A percentile compares a stretch with the other conserved stretches of the same genome.
Evolutionary conservation across 2,113 vertebrate species (phyloP).

Genomic region (Todiramphus saurophagus): DNA sequence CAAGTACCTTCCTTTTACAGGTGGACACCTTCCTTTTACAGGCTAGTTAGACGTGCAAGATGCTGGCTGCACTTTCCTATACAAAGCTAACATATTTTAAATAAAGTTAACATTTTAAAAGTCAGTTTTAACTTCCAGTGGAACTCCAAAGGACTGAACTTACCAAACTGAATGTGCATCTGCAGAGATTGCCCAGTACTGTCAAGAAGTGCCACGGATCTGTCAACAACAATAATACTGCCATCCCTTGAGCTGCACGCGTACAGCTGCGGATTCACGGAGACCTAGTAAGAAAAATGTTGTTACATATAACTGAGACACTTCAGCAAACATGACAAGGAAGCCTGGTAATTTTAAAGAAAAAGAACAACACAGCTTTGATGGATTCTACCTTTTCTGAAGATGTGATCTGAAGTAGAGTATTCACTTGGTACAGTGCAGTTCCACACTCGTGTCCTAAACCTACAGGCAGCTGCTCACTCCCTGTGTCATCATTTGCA

Average conservation of each 20-base stretch:
- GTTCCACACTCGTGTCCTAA: slow-evolving; percentile 79
- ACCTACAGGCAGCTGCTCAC: slow-evolving; percentile 72
- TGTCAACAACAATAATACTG: slow-evolving; percentile 84
- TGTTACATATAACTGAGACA: not conserved
- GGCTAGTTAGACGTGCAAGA: not conserved
- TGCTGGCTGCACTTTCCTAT: not conserved
- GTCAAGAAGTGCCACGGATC: slow-evolving; percentile 87
- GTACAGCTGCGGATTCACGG: slow-evolving; percentile 75
- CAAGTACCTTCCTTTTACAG: no score
- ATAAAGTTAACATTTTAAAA: not conserved
- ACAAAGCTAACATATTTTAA: not conserved
- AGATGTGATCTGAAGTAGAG: slow-evolving; percentile 84
- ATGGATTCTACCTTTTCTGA: slow-evolving; percentile 78
- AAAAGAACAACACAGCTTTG: not conserved
- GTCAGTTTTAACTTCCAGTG: not conserved
- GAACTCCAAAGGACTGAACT: not conserved
- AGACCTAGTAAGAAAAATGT: slow-evolving; percentile 69
- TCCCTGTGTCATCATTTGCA: slow-evolving; percentile 86
- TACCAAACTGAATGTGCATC: slow-evolving; percentile 89
- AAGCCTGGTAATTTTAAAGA: not conserved
- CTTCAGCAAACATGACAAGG: not conserved
- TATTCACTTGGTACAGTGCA: slow-evolving; percentile 89
- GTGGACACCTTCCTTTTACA: not conserved
- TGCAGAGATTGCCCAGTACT: slow-evolving; percentile 82
- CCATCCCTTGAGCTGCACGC: slow-evolving; percentile 78